Base-by-base conservation (phyloP, 2,888 invertebrate genomes). In the Ligdia adustata region DNA sequence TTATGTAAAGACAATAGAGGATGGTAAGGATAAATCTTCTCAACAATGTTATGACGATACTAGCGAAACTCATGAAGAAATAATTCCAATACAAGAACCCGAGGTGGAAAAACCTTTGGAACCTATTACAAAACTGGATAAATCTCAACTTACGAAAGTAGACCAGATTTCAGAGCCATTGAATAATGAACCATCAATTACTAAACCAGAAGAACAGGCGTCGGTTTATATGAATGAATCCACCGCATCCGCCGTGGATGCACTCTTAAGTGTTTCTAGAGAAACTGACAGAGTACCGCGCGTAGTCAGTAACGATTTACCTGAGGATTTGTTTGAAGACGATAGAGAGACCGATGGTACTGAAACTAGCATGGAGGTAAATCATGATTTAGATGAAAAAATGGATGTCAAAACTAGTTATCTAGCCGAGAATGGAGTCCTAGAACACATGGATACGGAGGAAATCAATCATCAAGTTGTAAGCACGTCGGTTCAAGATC, bases 251-350 rank as follows among this genome's bases (percentile, higher is more conserved):
- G 89, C 89, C 9, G 89, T 90, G n/a, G 89, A 89, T 52, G 87
- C 87, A 27, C 75, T 89, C 45, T 61, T 89, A 34, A 87, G 86
- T 61, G 89, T 88, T 1, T 88, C 89, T 2, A 72, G 87, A 54
- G 88, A 90, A 50, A 60, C 82, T 27, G 89, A 90, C 48, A 70
- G 86, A 64, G 87, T 89, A 1, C 86, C 89, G 2, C 81, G 79
- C 62, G 62, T 72, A 24, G 77, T 89, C 26, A 82, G 83, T 56
- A 79, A 85, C 24, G 88, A 88, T 64, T 82, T 75, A 1, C 89
- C 89, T 3, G 90, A 90, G 66, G 85, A 89, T 59, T 69, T 90
- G 51, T 89, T 88, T 60, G 90, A 90, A 70, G 89, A 90, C 56
- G 90, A 90, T 61, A 85, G 52, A 46, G 54, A 59, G 6, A 31